phyloP scores from a whole-genome alignment of 2,113 vertebrate genomes.

The Shinisaurus crocodilurus region DNA sequence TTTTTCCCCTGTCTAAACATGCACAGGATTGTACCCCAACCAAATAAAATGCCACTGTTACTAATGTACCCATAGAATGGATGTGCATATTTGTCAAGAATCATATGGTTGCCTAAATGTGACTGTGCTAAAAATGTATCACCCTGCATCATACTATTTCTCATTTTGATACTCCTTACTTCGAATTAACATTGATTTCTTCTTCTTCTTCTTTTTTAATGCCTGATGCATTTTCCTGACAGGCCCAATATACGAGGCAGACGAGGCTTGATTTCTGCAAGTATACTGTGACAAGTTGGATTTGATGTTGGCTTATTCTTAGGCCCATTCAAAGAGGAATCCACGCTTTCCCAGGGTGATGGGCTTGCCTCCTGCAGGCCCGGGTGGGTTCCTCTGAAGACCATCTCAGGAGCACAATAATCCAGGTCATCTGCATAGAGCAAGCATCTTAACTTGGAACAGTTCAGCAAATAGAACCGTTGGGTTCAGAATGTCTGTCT shows the following conservation, averaged over 20 bases:
- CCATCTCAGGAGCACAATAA: background rate
- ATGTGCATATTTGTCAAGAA: background rate
- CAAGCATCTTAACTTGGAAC: background rate
- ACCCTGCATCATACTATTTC: too few species aligned
- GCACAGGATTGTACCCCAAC: too few species aligned
- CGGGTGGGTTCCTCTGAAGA: background rate
- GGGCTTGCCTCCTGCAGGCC: background rate
- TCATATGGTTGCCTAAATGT: background rate
- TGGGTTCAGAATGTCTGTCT: too few species aligned
- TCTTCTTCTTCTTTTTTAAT: too few species aligned
- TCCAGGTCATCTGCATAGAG: background rate
- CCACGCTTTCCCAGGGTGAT: background rate
- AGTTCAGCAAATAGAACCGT: background rate
- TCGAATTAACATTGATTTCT: too few species aligned
- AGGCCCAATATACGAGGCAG: background rate
- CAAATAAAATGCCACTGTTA: background rate
- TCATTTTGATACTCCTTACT: background rate
- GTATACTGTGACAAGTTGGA: background rate
- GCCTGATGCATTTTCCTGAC: background rate
- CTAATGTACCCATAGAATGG: background rate
- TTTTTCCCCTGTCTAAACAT: background rate
- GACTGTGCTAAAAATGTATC: background rate
- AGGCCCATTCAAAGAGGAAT: background rate
- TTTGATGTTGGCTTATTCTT: background rate
- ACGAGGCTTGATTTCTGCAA: too few species aligned